These are phyloP conservation scores for Acromyrmex echinatior DNA, from an alignment of 1,140 invertebrate genomes.

Conservation along the genomic window DNA sequence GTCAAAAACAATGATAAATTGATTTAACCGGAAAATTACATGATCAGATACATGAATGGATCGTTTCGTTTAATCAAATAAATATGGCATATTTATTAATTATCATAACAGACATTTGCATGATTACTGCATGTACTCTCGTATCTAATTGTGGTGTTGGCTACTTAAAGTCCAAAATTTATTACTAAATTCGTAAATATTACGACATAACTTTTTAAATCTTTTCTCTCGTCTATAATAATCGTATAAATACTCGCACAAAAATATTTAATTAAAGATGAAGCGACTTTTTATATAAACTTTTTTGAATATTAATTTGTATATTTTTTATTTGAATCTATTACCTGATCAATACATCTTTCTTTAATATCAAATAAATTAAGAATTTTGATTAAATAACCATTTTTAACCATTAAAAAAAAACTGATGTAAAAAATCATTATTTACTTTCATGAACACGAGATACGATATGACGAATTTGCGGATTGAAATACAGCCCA, in stretches of 20 bases:
- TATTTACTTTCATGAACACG: not conserved
- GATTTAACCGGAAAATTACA: not conserved
- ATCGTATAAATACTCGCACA: too few relatives aligned
- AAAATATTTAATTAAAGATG: not conserved
- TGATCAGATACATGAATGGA: not conserved
- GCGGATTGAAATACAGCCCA: not conserved
- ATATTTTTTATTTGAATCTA: not conserved
- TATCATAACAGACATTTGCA: not conserved
- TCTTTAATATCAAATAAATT: not conserved
- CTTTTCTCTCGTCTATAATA: not conserved
- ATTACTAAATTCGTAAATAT: not conserved
- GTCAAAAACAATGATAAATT: slow-evolving; percentile 27
- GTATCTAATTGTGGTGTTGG: not conserved
- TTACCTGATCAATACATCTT: not conserved
- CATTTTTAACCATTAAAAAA: not conserved
- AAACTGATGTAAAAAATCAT: not conserved
- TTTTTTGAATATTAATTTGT: not conserved
- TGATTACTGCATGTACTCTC: not conserved
- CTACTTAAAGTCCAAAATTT: not conserved
- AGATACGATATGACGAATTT: not conserved
- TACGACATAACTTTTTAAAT: not conserved
- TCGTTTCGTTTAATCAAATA: slow-evolving; percentile 10
- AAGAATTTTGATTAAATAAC: not conserved
- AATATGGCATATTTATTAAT: not conserved
- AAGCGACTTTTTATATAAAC: not conserved